Percentiles rank a stretch among this genome's conserved stretches.
phyloP scores from a whole-genome alignment of 2,888 invertebrate species.

The Amitus sp. region DNA sequence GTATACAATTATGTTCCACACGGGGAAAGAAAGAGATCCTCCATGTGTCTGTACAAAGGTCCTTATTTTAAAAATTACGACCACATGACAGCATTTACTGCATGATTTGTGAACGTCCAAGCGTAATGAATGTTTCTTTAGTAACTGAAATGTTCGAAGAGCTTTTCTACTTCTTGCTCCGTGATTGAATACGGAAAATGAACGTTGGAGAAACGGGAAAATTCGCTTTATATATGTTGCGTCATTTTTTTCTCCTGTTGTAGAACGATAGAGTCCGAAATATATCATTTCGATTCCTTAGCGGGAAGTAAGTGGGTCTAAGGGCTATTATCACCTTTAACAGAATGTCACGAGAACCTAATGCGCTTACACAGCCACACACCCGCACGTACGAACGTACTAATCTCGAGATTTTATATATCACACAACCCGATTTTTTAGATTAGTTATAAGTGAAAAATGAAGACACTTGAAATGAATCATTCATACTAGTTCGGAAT shows the following conservation, averaged over 20 bases:
- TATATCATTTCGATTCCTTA: conserved; percentile 42
- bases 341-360: conserved; percentile 18
- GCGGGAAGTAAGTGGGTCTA: conserved; percentile 45
- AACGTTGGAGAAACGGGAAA: neutral
- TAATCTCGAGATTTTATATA: conserved; percentile 4
- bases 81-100: too few relatives aligned
- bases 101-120: too few relatives aligned
- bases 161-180: too few relatives aligned
- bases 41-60: too few relatives aligned
- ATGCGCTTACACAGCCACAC: conserved; percentile 11
- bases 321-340: conserved; percentile 45
- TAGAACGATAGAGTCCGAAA: conserved; percentile 18
- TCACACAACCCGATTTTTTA: conserved; percentile 6
- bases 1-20: too few relatives aligned
- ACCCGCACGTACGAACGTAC: neutral
- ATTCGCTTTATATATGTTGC: conserved; percentile 3
- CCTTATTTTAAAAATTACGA: too few relatives aligned
- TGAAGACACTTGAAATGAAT: too few relatives aligned
- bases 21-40: too few relatives aligned
- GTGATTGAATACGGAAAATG: too few relatives aligned
- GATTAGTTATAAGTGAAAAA: conserved; percentile 3
- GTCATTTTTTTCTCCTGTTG: conserved; percentile 9
- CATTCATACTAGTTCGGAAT: too few relatives aligned
- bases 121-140: too few relatives aligned
- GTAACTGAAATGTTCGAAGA: too few relatives aligned